Evolutionary conservation across 2,797 vertebrate genomes (phyloP).

Genomic region (Hafferia zeledoni): DNA sequence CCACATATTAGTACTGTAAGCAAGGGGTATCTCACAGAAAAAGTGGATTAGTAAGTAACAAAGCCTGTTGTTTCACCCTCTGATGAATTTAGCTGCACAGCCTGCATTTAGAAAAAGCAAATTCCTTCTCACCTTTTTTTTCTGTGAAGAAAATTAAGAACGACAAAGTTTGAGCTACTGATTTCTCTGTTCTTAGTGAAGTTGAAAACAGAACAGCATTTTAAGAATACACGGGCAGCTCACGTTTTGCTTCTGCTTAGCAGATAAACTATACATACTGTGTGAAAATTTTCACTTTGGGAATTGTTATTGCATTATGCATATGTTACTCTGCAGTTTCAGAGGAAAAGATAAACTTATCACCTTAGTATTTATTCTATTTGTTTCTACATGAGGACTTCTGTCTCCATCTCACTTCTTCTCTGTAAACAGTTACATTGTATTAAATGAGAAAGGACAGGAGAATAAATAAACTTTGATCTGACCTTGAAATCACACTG

Average conservation of each 20-base stretch:
- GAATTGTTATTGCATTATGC: neutral
- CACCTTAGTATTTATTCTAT: neutral
- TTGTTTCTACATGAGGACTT: neutral
- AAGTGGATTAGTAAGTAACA: neutral
- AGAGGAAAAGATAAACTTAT: neutral
- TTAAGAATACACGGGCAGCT: neutral
- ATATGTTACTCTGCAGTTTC: neutral
- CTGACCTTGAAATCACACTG: neutral
- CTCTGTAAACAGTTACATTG: neutral
- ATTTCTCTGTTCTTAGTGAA: neutral
- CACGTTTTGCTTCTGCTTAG: neutral
- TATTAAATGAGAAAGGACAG: neutral
- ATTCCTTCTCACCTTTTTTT: neutral
- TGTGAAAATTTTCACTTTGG: neutral
- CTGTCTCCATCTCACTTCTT: neutral
- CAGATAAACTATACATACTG: neutral
- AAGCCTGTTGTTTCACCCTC: neutral
- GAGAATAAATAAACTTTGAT: neutral
- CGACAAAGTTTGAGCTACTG: neutral
- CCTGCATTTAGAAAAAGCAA: neutral
- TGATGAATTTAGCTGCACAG: neutral
- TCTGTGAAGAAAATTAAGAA: neutral
- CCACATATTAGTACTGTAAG: neutral
- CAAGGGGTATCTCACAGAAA: neutral
- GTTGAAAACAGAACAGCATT: neutral